These are phyloP conservation scores for Scalopus aquaticus DNA, from an alignment of 2,113 vertebrate species.

Conservation along the genomic window DNA sequence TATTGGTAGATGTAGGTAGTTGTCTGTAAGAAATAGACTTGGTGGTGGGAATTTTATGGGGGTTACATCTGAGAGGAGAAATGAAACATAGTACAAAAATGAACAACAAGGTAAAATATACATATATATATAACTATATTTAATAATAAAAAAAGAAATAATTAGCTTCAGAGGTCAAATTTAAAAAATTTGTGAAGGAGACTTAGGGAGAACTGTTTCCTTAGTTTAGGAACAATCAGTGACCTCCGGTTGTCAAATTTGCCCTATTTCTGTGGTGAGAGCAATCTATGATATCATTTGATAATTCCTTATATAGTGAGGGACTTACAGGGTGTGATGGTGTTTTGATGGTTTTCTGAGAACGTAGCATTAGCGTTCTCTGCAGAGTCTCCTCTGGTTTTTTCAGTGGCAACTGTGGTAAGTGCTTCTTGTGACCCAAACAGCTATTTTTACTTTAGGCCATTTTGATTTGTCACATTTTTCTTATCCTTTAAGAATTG, in stretches of 20 bases:
- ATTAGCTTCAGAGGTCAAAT: neutral
- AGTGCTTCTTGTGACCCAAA: neutral
- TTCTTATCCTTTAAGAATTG: neutral
- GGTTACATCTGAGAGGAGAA: too few species aligned
- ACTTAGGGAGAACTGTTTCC: neutral
- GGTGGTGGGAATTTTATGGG: too few species aligned
- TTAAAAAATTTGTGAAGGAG: neutral
- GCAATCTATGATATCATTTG: neutral
- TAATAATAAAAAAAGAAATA: neutral
- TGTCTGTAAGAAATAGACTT: neutral
- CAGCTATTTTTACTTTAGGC: neutral
- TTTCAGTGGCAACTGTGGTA: neutral
- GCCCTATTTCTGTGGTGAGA: neutral
- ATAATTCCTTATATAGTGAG: neutral
- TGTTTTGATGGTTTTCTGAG: slow-evolving; percentile 25
- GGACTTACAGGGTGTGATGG: rapidly evolving
- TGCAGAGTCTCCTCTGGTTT: neutral
- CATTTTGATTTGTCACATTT: neutral
- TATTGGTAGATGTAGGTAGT: neutral
- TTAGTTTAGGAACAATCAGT: neutral
- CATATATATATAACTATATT: neutral
- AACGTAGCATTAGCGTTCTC: neutral
- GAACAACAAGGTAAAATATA: neutral
- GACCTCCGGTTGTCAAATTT: neutral
- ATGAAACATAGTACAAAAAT: too few species aligned